These are phyloP conservation scores for Charanyca ferruginea DNA, from an alignment of 2,888 invertebrate genomes.

Conservation along the genomic window DNA sequence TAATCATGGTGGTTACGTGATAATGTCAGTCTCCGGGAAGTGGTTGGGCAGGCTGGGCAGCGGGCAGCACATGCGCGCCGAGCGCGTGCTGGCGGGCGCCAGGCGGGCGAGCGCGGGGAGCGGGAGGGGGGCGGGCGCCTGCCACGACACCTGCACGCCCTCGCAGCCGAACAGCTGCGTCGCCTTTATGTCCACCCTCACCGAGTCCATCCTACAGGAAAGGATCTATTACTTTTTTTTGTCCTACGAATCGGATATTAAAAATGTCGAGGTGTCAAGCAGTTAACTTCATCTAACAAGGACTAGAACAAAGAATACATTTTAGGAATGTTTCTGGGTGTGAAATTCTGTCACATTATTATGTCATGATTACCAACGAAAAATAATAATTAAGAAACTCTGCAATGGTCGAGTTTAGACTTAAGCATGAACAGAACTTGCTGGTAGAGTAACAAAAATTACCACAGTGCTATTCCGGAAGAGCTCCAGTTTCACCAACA, in stretches of 20 bases:
- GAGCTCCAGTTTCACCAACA: neutral
- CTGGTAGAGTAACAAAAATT: neutral
- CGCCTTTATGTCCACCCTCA: slow-evolving; percentile 69
- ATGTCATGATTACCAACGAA: too few relatives aligned
- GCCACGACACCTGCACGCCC: slow-evolving; percentile 65
- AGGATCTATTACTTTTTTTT: too few relatives aligned
- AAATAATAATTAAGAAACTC: too few relatives aligned
- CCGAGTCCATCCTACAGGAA: slow-evolving; percentile 67
- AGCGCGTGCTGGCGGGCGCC: slow-evolving; percentile 53
- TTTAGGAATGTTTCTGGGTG: too few relatives aligned
- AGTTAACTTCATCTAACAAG: too few relatives aligned
- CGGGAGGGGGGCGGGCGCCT: slow-evolving; percentile 37
- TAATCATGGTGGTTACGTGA: slow-evolving; percentile 69
- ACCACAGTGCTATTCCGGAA: neutral
- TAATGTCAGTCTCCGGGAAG: slow-evolving; percentile 66
- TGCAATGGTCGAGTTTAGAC: too few relatives aligned
- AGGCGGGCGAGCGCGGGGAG: slow-evolving; percentile 41
- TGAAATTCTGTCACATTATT: too few relatives aligned
- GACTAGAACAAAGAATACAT: too few relatives aligned
- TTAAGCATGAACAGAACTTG: neutral
- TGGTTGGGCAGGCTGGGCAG: slow-evolving; percentile 69
- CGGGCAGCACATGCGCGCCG: slow-evolving; percentile 58
- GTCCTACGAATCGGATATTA: neutral
- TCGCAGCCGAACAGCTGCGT: slow-evolving; percentile 75
- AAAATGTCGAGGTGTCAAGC: too few relatives aligned